Percentiles rank a stretch among this genome's conserved stretches.
Conservation (phyloP, 2,797 vertebrate genomes). For the Martes flavigula region DNA sequence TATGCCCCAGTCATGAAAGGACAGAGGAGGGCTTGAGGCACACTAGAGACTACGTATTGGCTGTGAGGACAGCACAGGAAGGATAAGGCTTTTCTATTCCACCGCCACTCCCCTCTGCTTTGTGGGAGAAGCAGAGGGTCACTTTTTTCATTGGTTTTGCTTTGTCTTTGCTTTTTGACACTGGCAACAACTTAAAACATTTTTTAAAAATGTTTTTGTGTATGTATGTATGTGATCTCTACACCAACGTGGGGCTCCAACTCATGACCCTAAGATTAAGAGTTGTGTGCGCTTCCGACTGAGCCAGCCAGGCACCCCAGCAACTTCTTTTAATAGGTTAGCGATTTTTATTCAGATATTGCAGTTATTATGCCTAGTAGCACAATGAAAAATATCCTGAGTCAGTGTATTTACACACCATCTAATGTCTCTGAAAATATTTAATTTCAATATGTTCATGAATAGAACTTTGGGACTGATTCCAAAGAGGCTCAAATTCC, state of each 20-base stretch:
- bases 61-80: neutral
- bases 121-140: neutral
- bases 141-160: neutral
- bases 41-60: neutral
- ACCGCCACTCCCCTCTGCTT: neutral
- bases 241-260: neutral
- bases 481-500: neutral
- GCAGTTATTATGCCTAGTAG: neutral
- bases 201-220: too few species aligned
- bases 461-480: neutral
- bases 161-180: conserved; percentile 2
- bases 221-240: neutral
- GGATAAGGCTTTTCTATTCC: neutral
- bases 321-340: conserved; percentile 7
- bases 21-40: neutral
- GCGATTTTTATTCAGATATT: conserved; percentile 42
- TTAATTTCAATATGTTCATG: neutral
- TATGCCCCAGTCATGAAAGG: neutral
- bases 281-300: accelerated
- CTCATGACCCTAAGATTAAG: neutral
- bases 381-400: conserved; percentile 18
- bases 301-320: neutral
- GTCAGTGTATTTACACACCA: neutral
- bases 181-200: neutral
- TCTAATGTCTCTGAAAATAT: neutral